Conservation (phyloP, 2,797 vertebrate species). For the Phrynocephalus vlangalii region DNA sequence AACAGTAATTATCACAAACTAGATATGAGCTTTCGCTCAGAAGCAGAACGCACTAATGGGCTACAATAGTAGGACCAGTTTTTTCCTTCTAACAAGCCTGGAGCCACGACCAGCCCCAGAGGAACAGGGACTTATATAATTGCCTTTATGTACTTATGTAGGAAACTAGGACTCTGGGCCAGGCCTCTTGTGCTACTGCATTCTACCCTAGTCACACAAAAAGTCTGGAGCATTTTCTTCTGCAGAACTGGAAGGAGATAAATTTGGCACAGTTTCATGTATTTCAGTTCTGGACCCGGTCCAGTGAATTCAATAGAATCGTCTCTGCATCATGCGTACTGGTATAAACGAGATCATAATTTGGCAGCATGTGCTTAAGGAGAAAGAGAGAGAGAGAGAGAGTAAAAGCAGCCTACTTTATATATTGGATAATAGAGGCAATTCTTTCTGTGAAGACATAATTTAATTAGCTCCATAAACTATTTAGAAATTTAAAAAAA, state of each 20-base stretch:
- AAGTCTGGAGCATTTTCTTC: not conserved
- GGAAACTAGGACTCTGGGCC: no score
- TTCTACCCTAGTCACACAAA: not conserved
- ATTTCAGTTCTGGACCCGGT: not conserved
- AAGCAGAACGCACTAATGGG: not conserved
- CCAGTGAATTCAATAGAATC: slow-evolving; percentile 42
- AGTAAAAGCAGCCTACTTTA: not conserved
- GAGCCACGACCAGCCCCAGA: no score
- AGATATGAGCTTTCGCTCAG: not conserved
- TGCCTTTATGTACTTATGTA: no score
- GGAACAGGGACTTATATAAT: no score
- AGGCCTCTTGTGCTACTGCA: not conserved
- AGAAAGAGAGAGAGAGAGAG: not conserved
- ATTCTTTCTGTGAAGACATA: slow-evolving; percentile 31
- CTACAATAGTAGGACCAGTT: not conserved
- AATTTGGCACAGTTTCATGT: slow-evolving; percentile 15
- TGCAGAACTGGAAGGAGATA: not conserved
- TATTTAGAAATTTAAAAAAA: slow-evolving; percentile 45
- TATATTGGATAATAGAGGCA: slow-evolving; percentile 26
- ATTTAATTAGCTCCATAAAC: slow-evolving; percentile 49
- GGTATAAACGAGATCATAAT: slow-evolving; percentile 42
- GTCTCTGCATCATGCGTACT: slow-evolving; percentile 26
- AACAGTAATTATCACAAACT: not conserved
- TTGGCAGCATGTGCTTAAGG: not conserved
- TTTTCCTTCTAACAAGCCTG: no score